Evolutionary conservation across 2,797 vertebrate genomes (phyloP).

Genomic region (Syngnathus acus): DNA sequence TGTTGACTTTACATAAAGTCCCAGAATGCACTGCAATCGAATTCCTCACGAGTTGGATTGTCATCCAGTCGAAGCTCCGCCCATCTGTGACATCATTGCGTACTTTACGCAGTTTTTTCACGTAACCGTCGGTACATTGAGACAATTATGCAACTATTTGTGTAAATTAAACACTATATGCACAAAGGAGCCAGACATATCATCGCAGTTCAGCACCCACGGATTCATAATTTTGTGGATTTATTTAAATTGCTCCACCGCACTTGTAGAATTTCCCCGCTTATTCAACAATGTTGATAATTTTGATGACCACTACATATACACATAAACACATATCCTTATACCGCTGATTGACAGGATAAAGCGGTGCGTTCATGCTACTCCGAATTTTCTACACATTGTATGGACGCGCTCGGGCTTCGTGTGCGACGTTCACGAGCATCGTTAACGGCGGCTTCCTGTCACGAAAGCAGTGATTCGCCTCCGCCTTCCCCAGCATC

Average conservation of each 20-base stretch:
- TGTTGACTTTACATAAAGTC: constrained; percentile 62
- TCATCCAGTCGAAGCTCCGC: constrained; percentile 16
- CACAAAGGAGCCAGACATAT: no score
- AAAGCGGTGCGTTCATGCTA: constrained; percentile 7
- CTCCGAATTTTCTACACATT: not conserved
- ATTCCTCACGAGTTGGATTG: accelerated
- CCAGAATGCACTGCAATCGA: constrained; percentile 41
- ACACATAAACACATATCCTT: no score
- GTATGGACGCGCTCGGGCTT: not conserved
- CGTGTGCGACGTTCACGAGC: constrained; percentile 40
- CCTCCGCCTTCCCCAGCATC: constrained; percentile 27
- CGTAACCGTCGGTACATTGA: not conserved
- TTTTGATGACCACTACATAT: no score
- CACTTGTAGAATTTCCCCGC: no score
- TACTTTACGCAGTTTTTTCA: not conserved
- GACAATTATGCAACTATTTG: no score
- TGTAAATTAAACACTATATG: not conserved
- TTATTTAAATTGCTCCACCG: no score
- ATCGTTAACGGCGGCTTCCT: constrained; percentile 13
- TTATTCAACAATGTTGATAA: no score
- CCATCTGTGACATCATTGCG: not conserved
- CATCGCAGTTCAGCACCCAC: no score
- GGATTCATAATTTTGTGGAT: no score
- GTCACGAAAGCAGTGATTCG: constrained; percentile 9
- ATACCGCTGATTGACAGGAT: no score